These are phyloP conservation scores for Macrotis lagotis DNA, from an alignment of 2,113 vertebrate species.

Conservation along the genomic window DNA sequence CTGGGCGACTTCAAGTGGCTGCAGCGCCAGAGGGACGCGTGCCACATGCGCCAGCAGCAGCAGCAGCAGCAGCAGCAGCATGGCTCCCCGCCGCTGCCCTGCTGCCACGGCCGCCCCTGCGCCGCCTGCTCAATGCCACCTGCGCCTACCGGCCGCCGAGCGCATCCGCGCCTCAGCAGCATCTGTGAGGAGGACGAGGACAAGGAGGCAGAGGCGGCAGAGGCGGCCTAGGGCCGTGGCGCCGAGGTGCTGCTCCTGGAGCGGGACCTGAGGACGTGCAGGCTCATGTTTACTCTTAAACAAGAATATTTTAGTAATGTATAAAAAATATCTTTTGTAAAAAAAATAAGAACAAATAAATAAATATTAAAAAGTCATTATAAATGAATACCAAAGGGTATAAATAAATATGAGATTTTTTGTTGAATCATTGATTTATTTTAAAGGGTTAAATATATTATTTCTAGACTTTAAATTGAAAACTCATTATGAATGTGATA, in stretches of 20 bases:
- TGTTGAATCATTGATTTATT: neutral
- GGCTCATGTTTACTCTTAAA: no score
- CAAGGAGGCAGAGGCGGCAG: no score
- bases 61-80: slow-evolving; percentile 85
- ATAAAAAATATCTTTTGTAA: no score
- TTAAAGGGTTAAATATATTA: neutral
- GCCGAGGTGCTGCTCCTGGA: slow-evolving; percentile 80
- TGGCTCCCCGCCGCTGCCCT: slow-evolving; percentile 88
- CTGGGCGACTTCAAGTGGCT: slow-evolving; percentile 96
- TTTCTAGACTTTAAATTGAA: neutral
- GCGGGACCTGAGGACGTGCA: slow-evolving; percentile 84
- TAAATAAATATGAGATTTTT: no score
- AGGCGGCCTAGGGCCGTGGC: no score
- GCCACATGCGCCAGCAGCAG: slow-evolving; percentile 87
- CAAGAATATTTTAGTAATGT: no score
- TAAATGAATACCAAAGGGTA: no score
- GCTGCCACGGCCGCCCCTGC: slow-evolving; percentile 90
- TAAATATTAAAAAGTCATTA: no score
- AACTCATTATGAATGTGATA: neutral
- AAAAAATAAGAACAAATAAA: no score
- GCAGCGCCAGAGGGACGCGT: slow-evolving; percentile 93
- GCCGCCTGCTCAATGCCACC: slow-evolving; percentile 91
- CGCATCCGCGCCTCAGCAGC: slow-evolving; percentile 88
- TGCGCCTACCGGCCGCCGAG: slow-evolving; percentile 90
- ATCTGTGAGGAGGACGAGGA: slow-evolving; percentile 92